These are phyloP conservation scores for Neodiprion virginianus DNA, from an alignment of 1,140 invertebrate species.

Conservation along the genomic window DNA sequence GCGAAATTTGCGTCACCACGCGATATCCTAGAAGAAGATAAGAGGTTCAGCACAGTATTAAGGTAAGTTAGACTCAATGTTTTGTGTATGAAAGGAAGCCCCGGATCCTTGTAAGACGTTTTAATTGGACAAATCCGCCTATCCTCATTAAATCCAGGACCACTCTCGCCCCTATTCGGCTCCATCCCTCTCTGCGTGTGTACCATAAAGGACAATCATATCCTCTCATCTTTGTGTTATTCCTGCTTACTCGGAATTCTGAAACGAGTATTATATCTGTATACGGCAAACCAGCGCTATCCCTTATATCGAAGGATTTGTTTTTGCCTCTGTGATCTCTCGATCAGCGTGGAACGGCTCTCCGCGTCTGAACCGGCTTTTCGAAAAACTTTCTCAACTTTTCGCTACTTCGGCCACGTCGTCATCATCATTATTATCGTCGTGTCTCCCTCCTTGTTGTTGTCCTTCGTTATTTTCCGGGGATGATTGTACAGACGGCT, in stretches of 20 bases:
- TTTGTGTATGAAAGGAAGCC: slow-evolving; percentile 54
- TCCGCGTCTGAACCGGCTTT: no score
- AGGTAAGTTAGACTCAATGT: slow-evolving; percentile 53
- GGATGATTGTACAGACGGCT: not conserved
- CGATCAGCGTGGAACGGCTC: not conserved
- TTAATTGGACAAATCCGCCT: slow-evolving; percentile 66
- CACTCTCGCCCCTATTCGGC: slow-evolving; percentile 32
- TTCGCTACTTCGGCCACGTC: no score
- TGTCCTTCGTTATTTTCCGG: not conserved
- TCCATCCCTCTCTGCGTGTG: slow-evolving; percentile 13
- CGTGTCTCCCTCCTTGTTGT: not conserved
- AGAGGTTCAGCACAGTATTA: slow-evolving; percentile 34
- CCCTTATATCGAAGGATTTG: not conserved
- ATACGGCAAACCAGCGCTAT: not conserved
- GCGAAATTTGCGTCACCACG: not conserved
- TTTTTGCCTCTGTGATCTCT: not conserved
- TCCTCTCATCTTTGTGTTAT: slow-evolving; percentile 53
- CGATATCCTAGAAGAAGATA: slow-evolving; percentile 12
- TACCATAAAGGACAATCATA: slow-evolving; percentile 37
- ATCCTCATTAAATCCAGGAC: slow-evolving; percentile 63
- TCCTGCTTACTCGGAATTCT: slow-evolving; percentile 50
- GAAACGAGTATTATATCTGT: slow-evolving; percentile 34
- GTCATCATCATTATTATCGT: not conserved
- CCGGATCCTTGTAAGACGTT: slow-evolving; percentile 62
- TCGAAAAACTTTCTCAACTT: not conserved